phyloP scores from a whole-genome alignment of 2,113 vertebrate genomes.

The Sardina pilchardus region DNA sequence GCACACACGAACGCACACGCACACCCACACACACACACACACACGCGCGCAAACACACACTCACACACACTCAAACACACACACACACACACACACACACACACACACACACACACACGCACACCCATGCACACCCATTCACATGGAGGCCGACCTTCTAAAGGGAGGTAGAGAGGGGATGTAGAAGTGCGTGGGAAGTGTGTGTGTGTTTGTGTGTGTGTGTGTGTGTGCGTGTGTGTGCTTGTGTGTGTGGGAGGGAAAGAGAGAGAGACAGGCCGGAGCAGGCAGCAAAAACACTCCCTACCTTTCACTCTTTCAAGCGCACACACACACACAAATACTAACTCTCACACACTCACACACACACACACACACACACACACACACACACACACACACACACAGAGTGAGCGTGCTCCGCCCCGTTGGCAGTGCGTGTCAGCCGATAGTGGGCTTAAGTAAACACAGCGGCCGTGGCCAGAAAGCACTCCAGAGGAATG shows the following conservation, averaged over 20 bases:
- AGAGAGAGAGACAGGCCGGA: neutral
- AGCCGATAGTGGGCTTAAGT: conserved; percentile 53
- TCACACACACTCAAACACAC: neutral
- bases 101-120: neutral
- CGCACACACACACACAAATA: neutral
- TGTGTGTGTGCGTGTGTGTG: neutral
- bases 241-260: neutral
- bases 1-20: neutral
- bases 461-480: conserved; percentile 49
- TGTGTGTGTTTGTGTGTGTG: neutral
- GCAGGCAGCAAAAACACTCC: neutral
- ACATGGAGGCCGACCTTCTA: neutral
- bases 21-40: conserved; percentile 14
- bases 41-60: neutral
- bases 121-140: neutral
- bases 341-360: neutral
- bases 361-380: neutral
- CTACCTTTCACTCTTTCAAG: neutral
- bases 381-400: conserved; percentile 13
- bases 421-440: conserved; percentile 44
- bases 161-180: neutral
- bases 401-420: conserved; percentile 19
- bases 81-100: neutral
- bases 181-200: neutral
- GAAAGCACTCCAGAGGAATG: conserved; percentile 49